phyloP scores from a whole-genome alignment of 2,797 vertebrate species.

The Hydrophis major region DNA sequence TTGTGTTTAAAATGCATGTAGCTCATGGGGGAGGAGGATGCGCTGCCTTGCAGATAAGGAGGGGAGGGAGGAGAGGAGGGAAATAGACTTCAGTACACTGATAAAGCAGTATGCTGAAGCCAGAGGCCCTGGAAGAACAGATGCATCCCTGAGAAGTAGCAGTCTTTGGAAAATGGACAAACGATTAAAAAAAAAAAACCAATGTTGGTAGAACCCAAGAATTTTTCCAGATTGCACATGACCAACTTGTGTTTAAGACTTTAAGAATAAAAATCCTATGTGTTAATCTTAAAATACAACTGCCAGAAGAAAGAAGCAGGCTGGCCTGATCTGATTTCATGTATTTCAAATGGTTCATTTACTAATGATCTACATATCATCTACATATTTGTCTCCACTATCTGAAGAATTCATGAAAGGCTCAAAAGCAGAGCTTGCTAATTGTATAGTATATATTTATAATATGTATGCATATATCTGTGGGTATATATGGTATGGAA shows the following conservation, averaged over 20 bases:
- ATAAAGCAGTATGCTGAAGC: conserved; percentile 30
- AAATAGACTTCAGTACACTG: not conserved
- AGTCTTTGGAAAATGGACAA: not conserved
- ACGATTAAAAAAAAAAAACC: not conserved
- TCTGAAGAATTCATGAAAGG: not conserved
- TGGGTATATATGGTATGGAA: not conserved
- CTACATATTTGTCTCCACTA: not conserved
- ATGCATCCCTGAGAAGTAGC: not conserved
- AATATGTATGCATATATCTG: not conserved
- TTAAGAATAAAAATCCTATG: not conserved
- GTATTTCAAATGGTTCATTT: not conserved
- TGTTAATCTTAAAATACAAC: not conserved
- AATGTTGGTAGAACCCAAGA: not conserved
- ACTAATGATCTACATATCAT: not conserved
- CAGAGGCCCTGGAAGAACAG: not conserved
- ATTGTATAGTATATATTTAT: not conserved
- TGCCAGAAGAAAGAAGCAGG: not conserved
- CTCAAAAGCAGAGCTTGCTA: not conserved
- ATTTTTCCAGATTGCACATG: not conserved
- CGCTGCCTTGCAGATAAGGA: conserved; percentile 7
- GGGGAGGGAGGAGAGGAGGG: not conserved
- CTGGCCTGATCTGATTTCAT: not conserved
- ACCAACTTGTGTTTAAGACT: not conserved
- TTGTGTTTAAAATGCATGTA: conserved; percentile 56
- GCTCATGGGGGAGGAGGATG: conserved; percentile 36